A percentile compares a stretch with the other conserved stretches of the same genome.
Conservation (phyloP, 2,888 invertebrate genomes). For the Beris morrisii region DNA sequence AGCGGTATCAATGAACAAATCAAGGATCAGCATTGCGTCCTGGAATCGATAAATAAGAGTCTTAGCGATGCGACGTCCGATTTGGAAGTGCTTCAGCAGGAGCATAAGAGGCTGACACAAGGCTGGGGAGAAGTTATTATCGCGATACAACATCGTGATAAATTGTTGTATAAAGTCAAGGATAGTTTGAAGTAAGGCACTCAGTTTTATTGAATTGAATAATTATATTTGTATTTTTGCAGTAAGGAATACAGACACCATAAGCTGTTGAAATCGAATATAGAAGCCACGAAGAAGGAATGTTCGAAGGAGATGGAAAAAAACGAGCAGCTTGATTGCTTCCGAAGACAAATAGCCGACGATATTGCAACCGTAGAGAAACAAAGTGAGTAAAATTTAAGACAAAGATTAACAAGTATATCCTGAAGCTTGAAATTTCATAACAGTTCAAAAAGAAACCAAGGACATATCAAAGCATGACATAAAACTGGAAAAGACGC, state of each 20-base stretch:
- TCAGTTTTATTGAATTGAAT: slow-evolving; percentile 9
- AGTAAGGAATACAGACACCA: slow-evolving; percentile 65
- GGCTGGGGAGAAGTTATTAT: slow-evolving; percentile 76
- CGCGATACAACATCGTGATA: slow-evolving; percentile 70
- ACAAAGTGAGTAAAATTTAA: slow-evolving; percentile 49
- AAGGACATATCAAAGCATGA: slow-evolving; percentile 43
- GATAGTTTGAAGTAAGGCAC: slow-evolving; percentile 60
- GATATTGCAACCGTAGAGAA: slow-evolving; percentile 60
- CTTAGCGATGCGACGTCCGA: slow-evolving; percentile 73
- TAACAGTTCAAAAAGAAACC: slow-evolving; percentile 7
- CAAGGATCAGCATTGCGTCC: slow-evolving; percentile 65
- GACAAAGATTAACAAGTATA: neutral
- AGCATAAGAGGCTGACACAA: slow-evolving; percentile 69
- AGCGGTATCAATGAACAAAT: slow-evolving; percentile 67
- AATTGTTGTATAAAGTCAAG: slow-evolving; percentile 64
- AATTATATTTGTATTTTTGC: slow-evolving; percentile 29
- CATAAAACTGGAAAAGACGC: slow-evolving; percentile 59
- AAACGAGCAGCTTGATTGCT: slow-evolving; percentile 65
- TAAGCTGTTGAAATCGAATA: slow-evolving; percentile 60
- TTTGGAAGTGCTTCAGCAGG: slow-evolving; percentile 69
- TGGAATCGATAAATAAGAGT: slow-evolving; percentile 61
- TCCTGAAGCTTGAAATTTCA: slow-evolving; percentile 43
- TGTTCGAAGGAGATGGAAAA: slow-evolving; percentile 66
- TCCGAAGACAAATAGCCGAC: slow-evolving; percentile 61
- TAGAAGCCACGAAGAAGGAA: slow-evolving; percentile 69